These are phyloP conservation scores for Lanistes nyassanus DNA, from an alignment of 1,140 invertebrate species.

Conservation along the genomic window DNA sequence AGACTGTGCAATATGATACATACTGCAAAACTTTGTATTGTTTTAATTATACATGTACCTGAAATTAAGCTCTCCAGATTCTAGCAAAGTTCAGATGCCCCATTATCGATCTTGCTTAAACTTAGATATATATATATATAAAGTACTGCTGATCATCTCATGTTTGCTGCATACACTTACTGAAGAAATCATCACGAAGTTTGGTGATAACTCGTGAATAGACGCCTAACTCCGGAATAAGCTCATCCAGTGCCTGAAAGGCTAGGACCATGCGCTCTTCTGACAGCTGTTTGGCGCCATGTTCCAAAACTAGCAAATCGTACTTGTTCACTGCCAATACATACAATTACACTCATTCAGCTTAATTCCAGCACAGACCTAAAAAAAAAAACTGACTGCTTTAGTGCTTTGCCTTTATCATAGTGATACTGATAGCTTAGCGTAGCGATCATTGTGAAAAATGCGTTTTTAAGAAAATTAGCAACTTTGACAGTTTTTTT, in stretches of 20 bases:
- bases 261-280: slow-evolving; percentile 58
- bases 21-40: too few species aligned
- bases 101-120: too few species aligned
- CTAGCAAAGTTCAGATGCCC: too few species aligned
- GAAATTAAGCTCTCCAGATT: too few species aligned
- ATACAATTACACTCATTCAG: background rate
- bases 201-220: slow-evolving; percentile 56
- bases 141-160: too few species aligned
- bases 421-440: background rate
- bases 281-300: slow-evolving; percentile 39
- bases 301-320: slow-evolving; percentile 57
- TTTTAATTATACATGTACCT: too few species aligned
- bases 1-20: too few species aligned
- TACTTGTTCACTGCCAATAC: slow-evolving; percentile 57
- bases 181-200: slow-evolving; percentile 60
- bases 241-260: slow-evolving; percentile 61
- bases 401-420: too few species aligned
- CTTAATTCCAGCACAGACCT: background rate
- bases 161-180: slow-evolving; percentile 45
- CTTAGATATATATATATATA: too few species aligned
- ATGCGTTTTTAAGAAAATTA: background rate
- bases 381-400: too few species aligned
- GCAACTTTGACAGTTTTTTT: background rate
- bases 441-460: background rate
- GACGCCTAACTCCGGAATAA: slow-evolving; percentile 62